A percentile compares a stretch with the other conserved stretches of the same genome.
phyloP scores from a whole-genome alignment of 2,113 vertebrate species.

The Aspiorhynchus laticeps region DNA sequence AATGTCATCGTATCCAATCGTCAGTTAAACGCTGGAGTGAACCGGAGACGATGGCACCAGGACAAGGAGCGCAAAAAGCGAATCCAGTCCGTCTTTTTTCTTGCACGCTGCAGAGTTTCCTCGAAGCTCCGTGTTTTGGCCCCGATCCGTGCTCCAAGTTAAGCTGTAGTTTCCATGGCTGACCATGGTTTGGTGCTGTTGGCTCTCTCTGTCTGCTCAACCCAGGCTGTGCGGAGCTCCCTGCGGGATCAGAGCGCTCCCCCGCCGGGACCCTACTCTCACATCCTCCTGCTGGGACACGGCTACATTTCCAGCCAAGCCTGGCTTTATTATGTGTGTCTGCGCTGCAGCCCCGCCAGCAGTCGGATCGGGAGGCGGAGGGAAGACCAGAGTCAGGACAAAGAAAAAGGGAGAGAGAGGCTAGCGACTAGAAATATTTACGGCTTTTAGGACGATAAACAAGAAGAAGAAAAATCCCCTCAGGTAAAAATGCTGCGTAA shows the following conservation, averaged over 20 bases:
- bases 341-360: slow-evolving; percentile 99
- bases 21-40: slow-evolving; percentile 43
- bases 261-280: slow-evolving; percentile 99
- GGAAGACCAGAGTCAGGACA: slow-evolving; percentile 95
- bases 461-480: slow-evolving; percentile 71
- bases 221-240: slow-evolving; percentile 98
- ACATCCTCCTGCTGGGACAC: slow-evolving; percentile 99
- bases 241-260: slow-evolving; percentile 99
- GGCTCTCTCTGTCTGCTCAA: slow-evolving; percentile 82
- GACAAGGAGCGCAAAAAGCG: slow-evolving; percentile 45
- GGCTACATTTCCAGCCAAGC: slow-evolving; percentile 99
- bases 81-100: slow-evolving; percentile 69
- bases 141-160: slow-evolving; percentile 64
- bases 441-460: slow-evolving; percentile 70
- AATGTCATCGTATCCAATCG: slow-evolving; percentile 29
- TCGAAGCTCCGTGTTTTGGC: slow-evolving; percentile 71
- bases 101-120: slow-evolving; percentile 54
- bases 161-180: slow-evolving; percentile 83
- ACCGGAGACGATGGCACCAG: slow-evolving; percentile 40
- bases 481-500: slow-evolving; percentile 78
- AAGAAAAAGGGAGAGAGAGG: slow-evolving; percentile 95
- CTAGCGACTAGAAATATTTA: slow-evolving; percentile 79
- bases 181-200: slow-evolving; percentile 97
- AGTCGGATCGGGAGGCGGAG: slow-evolving; percentile 95
- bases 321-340: slow-evolving; percentile 99